Base-by-base conservation (phyloP, 1,140 invertebrate species). In the Lordiphosa mommai region DNA sequence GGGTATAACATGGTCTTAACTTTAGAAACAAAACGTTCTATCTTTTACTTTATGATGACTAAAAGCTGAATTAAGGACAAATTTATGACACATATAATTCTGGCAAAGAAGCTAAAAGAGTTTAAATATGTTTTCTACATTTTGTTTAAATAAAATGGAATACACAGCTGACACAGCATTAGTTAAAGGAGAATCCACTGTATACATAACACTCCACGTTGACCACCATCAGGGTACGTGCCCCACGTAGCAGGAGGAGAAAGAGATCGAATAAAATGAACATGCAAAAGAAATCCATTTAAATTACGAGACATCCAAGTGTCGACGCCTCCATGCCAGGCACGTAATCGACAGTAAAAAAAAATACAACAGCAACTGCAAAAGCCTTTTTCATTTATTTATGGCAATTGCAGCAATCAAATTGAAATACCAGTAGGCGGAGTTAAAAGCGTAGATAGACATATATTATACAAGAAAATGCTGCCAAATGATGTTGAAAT, bases 381-480 rank as follows among this genome's bases (percentile, higher is more conserved):
- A 59, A 41, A 27, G 66, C 43, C 33, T 56, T 76, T 59, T 51
- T 67, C 61, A 77, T 59, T 77, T 72, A 63, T 79, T 82, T 74
- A 80, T 72, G 67, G 58, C 55, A 80, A 80, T 69, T 61, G 65
- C 59, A 60, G 61, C 53, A 58, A 76, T 74, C 71, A 74, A 74
- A 69, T 73, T 56, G 64, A 59, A 68, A 49, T 49, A 47, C 51
- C 44, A 41, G 17, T 20, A 32, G 41, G 51, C 58, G 38, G 20
- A 10, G 38, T 40, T 16, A 40, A 10, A 20, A 41, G 23, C 23
- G 38, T 20, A 27, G 14, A 36, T 36, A 60, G 38, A 30, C 33
- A 14, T 7, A 5, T 6, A n/a, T n/a, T n/a, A n/a, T 20, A 40
- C 36, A 57, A n/a, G 9, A 7, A 6, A 14, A 23, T 10, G 13